These are phyloP conservation scores for Eupeodes latifasciatus DNA, from an alignment of 2,888 invertebrate genomes.

Conservation along the genomic window DNA sequence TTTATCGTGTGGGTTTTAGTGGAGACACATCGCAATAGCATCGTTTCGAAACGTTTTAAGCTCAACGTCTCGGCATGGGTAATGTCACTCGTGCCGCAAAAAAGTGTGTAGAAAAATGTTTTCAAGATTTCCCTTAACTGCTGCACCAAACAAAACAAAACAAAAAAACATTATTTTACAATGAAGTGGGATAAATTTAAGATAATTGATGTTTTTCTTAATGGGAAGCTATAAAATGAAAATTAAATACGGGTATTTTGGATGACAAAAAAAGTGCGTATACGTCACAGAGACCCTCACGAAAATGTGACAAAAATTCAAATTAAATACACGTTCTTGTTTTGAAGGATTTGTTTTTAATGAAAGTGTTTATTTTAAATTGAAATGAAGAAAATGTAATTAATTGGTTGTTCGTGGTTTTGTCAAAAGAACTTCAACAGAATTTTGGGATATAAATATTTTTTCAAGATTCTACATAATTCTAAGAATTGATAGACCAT, in stretches of 20 bases:
- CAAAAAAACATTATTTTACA: neutral
- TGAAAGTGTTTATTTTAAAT: no score
- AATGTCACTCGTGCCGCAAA: neutral
- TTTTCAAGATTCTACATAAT: no score
- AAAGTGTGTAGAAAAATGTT: neutral
- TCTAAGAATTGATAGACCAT: no score
- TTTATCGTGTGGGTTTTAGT: neutral
- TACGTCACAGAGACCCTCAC: neutral
- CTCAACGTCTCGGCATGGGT: neutral
- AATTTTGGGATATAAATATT: no score
- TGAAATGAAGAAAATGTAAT: no score
- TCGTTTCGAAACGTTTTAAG: neutral
- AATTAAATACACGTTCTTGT: no score
- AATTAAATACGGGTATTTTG: neutral
- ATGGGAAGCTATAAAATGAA: neutral
- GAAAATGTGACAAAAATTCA: no score
- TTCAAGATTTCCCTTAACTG: neutral
- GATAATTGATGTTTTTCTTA: neutral
- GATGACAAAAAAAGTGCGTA: neutral
- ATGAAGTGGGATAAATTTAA: neutral
- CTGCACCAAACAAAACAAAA: neutral
- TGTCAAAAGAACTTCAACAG: no score
- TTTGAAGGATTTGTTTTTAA: no score
- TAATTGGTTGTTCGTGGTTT: no score
- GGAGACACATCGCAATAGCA: neutral